phyloP scores from a whole-genome alignment of 1,140 invertebrate genomes.

The Drosophila arizonae region DNA sequence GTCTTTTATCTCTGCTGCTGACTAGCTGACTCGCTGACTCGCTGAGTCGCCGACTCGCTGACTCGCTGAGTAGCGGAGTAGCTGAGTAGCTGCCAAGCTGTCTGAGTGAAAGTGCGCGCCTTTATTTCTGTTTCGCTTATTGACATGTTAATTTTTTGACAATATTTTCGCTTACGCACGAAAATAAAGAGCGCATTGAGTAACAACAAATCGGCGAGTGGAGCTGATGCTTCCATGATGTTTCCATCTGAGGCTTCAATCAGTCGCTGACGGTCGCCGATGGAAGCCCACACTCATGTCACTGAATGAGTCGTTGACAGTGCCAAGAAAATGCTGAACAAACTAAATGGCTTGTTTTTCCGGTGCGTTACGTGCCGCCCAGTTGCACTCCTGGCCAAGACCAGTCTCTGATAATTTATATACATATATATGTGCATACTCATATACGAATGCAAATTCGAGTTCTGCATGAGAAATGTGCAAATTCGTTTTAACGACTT shows the following conservation, averaged over 20 bases:
- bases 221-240: background rate
- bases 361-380: slow-evolving; percentile 65
- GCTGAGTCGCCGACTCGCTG: background rate
- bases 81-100: background rate
- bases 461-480: slow-evolving; percentile 59
- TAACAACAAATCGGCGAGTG: slow-evolving; percentile 44
- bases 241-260: slow-evolving; percentile 15
- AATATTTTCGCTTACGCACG: slow-evolving; percentile 46
- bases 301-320: slow-evolving; percentile 26
- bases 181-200: slow-evolving; percentile 29
- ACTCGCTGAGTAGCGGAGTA: background rate
- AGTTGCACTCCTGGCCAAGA: background rate
- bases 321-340: slow-evolving; percentile 63
- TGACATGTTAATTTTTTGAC: slow-evolving; percentile 65
- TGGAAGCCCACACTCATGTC: slow-evolving; percentile 35
- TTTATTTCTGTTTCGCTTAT: slow-evolving; percentile 43
- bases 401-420: background rate
- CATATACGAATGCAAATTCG: slow-evolving; percentile 48
- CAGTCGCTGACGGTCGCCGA: slow-evolving; percentile 34
- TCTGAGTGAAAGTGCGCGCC: slow-evolving; percentile 64
- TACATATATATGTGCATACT: slow-evolving; percentile 18
- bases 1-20: slow-evolving; percentile 3
- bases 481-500: slow-evolving; percentile 55
- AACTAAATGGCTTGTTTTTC: slow-evolving; percentile 77
- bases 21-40: background rate